phyloP scores from a whole-genome alignment of 2,113 vertebrate species.

The Pseudorhombus dupliciocellatus region DNA sequence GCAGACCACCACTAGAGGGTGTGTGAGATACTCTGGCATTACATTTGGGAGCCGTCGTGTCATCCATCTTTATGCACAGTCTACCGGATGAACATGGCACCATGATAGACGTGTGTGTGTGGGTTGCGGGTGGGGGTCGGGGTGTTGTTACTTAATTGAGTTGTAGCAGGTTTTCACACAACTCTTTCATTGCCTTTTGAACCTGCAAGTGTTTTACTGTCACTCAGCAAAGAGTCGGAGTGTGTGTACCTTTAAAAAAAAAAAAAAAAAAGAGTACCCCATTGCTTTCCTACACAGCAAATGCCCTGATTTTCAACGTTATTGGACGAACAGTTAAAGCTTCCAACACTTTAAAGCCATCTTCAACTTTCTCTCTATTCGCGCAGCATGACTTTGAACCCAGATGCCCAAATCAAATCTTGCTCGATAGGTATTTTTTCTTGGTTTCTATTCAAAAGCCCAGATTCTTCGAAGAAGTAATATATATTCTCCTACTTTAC shows the following conservation, averaged over 20 bases:
- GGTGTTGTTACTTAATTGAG: constrained; percentile 31
- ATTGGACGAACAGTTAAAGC: constrained; percentile 17
- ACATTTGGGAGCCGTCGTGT: background rate
- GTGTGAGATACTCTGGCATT: background rate
- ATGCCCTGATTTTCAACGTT: constrained; percentile 19
- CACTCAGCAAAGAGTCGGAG: constrained; percentile 46
- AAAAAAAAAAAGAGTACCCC: constrained; percentile 51
- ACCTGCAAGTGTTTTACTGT: constrained; percentile 64
- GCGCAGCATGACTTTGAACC: constrained; percentile 30
- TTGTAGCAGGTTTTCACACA: background rate
- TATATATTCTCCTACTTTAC: constrained; percentile 73
- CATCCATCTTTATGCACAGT: background rate
- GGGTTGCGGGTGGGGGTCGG: background rate
- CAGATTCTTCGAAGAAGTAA: constrained; percentile 64
- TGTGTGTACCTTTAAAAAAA: constrained; percentile 45
- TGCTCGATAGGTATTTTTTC: constrained; percentile 29
- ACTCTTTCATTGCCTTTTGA: constrained; percentile 65
- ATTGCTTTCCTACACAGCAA: constrained; percentile 58
- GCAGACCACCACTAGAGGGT: background rate
- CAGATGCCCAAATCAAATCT: constrained; percentile 47
- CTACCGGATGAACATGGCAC: constrained; percentile 37
- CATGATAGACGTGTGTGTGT: constrained; percentile 34
- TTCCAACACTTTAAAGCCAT: constrained; percentile 59
- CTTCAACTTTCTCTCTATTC: constrained; percentile 33
- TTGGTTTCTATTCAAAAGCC: constrained; percentile 44